These are phyloP conservation scores for Deroplatys truncata DNA, from an alignment of 2,888 invertebrate genomes.

Conservation along the genomic window DNA sequence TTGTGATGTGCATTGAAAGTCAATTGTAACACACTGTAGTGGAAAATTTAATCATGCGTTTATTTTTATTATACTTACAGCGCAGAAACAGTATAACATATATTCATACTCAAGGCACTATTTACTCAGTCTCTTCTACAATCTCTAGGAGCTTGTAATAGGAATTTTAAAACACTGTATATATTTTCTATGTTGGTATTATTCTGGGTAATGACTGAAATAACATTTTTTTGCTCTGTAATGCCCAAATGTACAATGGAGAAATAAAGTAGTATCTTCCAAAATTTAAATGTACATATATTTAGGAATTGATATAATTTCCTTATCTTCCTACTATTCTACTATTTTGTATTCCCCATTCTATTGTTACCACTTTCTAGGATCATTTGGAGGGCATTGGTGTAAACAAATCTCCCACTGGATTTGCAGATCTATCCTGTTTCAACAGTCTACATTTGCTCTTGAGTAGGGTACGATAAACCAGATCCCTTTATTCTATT, in stretches of 20 bases:
- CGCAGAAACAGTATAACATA: too few species aligned
- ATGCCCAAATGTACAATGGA: neutral
- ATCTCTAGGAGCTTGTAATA: too few species aligned
- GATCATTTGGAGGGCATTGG: conserved; percentile 1
- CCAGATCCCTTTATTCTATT: neutral
- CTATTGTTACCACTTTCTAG: conserved; percentile 12
- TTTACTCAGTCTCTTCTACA: too few species aligned
- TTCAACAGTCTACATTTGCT: conserved; percentile 32
- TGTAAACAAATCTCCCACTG: neutral
- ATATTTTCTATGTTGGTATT: too few species aligned
- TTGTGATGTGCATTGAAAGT: too few species aligned
- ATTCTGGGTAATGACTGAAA: neutral
- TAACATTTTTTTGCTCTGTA: neutral
- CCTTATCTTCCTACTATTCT: conserved; percentile 11
- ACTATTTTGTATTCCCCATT: neutral
- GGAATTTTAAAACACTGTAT: too few species aligned
- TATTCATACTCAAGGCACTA: too few species aligned
- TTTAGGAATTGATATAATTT: neutral
- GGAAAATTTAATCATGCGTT: too few species aligned
- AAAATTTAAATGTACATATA: neutral
- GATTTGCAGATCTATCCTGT: conserved; percentile 27
- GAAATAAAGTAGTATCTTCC: neutral
- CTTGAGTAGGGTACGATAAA: conserved; percentile 31
- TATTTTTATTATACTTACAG: too few species aligned
- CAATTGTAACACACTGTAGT: too few species aligned